These are phyloP conservation scores for Dysdera silvatica DNA, from an alignment of 1,140 invertebrate species.

Conservation along the genomic window DNA sequence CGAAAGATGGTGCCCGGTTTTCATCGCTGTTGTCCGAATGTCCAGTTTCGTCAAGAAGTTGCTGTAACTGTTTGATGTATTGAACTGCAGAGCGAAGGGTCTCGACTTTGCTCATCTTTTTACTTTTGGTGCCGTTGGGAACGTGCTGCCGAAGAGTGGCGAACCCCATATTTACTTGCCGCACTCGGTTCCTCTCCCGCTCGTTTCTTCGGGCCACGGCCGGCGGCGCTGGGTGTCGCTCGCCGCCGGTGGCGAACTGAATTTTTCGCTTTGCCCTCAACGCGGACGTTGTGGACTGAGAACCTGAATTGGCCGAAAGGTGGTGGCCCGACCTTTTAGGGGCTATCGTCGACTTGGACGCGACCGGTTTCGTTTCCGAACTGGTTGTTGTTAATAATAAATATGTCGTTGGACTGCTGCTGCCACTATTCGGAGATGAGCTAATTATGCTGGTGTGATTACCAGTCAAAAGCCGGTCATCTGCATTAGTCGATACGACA, in stretches of 20 bases:
- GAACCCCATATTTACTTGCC: slow-evolving; percentile 79
- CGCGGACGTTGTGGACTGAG: background rate
- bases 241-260: slow-evolving; percentile 26
- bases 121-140: slow-evolving; percentile 64
- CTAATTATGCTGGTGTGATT: too few relatives aligned
- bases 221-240: slow-evolving; percentile 52
- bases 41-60: slow-evolving; percentile 52
- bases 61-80: slow-evolving; percentile 79
- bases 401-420: background rate
- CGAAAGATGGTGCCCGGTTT: slow-evolving; percentile 3
- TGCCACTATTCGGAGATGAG: background rate
- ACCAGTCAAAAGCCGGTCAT: too few relatives aligned
- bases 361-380: background rate
- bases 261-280: background rate
- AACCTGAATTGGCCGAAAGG: background rate
- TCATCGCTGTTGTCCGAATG: background rate
- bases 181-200: slow-evolving; percentile 84
- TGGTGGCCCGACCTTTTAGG: background rate
- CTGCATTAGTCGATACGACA: background rate
- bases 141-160: slow-evolving; percentile 74
- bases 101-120: slow-evolving; percentile 89
- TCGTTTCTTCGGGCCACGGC: slow-evolving; percentile 85
- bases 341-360: background rate
- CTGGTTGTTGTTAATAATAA: slow-evolving; percentile 1
- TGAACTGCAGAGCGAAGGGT: slow-evolving; percentile 86